phyloP scores from a whole-genome alignment of 1,140 invertebrate genomes.

The Temnothorax longispinosus region DNA sequence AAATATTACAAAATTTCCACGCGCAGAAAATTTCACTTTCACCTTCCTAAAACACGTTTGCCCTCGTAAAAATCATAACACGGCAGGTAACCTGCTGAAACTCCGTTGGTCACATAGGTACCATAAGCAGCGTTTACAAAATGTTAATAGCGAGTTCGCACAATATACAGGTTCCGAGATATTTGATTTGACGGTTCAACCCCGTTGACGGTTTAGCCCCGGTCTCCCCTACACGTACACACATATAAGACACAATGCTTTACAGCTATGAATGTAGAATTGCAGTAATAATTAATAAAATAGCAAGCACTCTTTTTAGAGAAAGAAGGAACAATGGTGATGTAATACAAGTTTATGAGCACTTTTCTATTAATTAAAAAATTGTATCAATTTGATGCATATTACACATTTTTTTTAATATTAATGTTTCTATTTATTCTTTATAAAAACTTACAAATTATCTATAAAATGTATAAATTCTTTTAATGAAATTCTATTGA shows the following conservation, averaged over 20 bases:
- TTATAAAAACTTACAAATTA: background rate
- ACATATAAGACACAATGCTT: slow-evolving; percentile 47
- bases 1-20: too few relatives aligned
- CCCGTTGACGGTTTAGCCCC: too few relatives aligned
- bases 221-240: background rate
- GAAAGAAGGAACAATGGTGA: background rate
- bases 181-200: too few relatives aligned
- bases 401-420: background rate
- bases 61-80: too few relatives aligned
- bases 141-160: too few relatives aligned
- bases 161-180: too few relatives aligned
- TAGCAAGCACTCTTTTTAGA: background rate
- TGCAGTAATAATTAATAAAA: background rate
- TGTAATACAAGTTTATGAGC: background rate
- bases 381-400: background rate
- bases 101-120: too few relatives aligned
- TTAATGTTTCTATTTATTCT: background rate
- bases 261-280: slow-evolving; percentile 10
- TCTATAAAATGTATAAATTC: background rate
- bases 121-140: too few relatives aligned
- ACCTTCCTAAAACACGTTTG: too few relatives aligned
- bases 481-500: background rate
- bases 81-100: too few relatives aligned
- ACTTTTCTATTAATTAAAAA: background rate
- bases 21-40: too few relatives aligned